These are phyloP conservation scores for Eristalis pertinax DNA, from an alignment of 2,888 invertebrate genomes.

Conservation along the genomic window DNA sequence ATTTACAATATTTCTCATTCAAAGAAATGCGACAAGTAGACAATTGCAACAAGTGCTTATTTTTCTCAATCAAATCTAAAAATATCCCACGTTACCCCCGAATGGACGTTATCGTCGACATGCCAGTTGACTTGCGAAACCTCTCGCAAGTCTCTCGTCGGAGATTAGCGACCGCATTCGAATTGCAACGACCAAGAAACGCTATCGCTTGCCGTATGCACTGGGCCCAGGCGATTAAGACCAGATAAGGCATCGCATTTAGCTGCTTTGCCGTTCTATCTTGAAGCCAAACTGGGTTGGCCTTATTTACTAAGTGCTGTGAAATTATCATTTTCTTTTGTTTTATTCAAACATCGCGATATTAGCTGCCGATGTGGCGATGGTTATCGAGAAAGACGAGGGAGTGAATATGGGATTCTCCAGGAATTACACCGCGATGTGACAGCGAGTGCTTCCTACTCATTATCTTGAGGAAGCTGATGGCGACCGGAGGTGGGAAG, in stretches of 20 bases:
- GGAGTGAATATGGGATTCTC: neutral
- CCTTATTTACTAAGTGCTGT: conserved; percentile 33
- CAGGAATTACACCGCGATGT: no score
- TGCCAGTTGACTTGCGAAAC: conserved; percentile 33
- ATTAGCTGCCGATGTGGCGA: no score
- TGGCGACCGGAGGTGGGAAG: no score
- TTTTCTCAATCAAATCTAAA: neutral
- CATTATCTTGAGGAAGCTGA: no score
- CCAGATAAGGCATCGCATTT: conserved; percentile 46
- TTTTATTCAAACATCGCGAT: neutral
- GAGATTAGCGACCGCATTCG: conserved; percentile 16
- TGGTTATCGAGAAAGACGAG: neutral
- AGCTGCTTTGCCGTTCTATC: conserved; percentile 37
- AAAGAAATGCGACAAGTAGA: neutral
- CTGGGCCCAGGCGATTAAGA: conserved; percentile 14
- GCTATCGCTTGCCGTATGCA: conserved; percentile 7
- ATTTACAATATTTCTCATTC: neutral
- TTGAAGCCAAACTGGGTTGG: conserved; percentile 52
- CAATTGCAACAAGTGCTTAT: neutral
- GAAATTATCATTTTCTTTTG: neutral
- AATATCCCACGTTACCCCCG: conserved; percentile 1
- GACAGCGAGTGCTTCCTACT: no score
- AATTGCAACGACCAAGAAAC: neutral
- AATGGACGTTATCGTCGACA: conserved; percentile 15
- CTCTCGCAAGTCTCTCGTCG: neutral